Percentiles rank a stretch among this genome's conserved stretches.
Conservation (phyloP, 1,140 invertebrate species). For the Rhizoglyphus robini region DNA sequence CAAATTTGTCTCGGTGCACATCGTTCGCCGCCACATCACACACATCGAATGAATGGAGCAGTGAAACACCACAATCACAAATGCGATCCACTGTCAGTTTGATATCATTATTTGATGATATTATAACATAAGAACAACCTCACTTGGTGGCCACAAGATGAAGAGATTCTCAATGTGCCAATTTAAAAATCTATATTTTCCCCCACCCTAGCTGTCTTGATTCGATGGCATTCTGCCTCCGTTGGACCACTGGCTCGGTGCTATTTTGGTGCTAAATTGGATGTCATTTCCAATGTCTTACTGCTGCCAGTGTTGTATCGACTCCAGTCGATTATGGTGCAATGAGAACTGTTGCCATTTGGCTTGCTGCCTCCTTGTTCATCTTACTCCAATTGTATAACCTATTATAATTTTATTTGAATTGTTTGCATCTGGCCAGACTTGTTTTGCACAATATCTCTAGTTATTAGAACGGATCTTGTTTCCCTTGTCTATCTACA, state of each 20-base stretch:
- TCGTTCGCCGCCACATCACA: not conserved
- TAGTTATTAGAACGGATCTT: not conserved
- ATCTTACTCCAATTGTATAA: constrained; percentile 3
- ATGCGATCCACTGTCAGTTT: not conserved
- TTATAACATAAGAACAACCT: not conserved
- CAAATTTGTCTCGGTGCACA: not conserved
- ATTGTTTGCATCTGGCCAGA: constrained; percentile 9
- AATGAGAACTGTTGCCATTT: not conserved
- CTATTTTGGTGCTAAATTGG: not conserved
- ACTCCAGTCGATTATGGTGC: not conserved
- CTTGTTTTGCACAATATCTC: not conserved
- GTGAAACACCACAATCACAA: not conserved
- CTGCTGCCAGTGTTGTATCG: not conserved
- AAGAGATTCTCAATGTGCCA: not conserved
- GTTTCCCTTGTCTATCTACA: not conserved
- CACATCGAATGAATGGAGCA: no score
- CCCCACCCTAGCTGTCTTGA: not conserved
- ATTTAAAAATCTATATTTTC: not conserved
- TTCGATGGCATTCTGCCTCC: no score
- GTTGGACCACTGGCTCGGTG: no score
- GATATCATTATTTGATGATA: no score
- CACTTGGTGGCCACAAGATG: not conserved
- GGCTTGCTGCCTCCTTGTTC: no score
- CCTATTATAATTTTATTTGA: constrained; percentile 1
- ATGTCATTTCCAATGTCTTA: not conserved